A percentile compares a stretch with the other conserved stretches of the same genome.
Conservation (phyloP, 2,113 vertebrate species). For the Labeo catla region DNA sequence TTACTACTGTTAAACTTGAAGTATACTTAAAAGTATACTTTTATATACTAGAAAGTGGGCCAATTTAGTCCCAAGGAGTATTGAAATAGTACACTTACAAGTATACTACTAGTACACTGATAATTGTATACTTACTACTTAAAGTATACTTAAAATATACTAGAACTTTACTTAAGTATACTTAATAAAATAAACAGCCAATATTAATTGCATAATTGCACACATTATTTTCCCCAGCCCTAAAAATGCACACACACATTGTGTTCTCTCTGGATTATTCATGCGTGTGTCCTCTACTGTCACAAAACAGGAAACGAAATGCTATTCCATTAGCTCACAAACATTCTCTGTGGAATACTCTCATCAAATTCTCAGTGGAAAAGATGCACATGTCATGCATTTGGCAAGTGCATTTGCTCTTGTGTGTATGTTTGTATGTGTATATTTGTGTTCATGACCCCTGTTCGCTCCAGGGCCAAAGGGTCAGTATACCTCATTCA, state of each 20-base stretch:
- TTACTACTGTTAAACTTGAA: too few species aligned
- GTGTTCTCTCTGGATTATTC: not conserved
- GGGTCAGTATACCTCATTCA: slow-evolving; percentile 43
- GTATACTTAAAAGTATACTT: too few species aligned
- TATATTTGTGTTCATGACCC: slow-evolving; percentile 4
- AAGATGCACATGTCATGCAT: slow-evolving; percentile 6
- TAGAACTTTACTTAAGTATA: too few species aligned
- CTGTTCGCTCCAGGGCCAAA: slow-evolving; percentile 4
- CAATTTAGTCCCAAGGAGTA: too few species aligned
- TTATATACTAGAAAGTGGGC: too few species aligned
- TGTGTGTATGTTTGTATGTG: not conserved
- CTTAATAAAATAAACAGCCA: too few species aligned
- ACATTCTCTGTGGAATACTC: not conserved
- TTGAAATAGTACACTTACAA: too few species aligned
- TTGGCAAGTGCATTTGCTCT: not conserved
- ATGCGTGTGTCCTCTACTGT: not conserved
- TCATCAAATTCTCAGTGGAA: not conserved
- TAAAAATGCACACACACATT: not conserved
- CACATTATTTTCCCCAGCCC: too few species aligned
- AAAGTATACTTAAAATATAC: too few species aligned
- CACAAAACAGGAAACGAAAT: not conserved
- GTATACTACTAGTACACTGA: too few species aligned
- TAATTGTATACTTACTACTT: too few species aligned
- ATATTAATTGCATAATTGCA: too few species aligned
- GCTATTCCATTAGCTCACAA: not conserved